These are phyloP conservation scores for Hormiphora californensis DNA, from an alignment of 37 sponge, comb jelly and placozoan species.

Conservation along the genomic window DNA sequence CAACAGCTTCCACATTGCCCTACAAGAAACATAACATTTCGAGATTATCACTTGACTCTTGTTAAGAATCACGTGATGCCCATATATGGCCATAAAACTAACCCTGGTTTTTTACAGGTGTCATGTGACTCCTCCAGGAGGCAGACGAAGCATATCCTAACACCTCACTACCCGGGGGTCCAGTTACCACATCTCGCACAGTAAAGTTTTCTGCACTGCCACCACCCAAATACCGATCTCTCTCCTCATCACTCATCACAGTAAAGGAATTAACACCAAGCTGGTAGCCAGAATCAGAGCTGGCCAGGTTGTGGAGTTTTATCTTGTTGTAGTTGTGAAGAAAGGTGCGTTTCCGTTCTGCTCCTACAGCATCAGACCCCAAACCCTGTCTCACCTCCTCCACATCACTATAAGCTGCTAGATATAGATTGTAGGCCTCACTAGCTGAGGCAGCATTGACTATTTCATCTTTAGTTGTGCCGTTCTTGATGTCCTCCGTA, in stretches of 20 bases:
- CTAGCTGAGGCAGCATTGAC: neutral
- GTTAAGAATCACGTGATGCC: too few relatives aligned
- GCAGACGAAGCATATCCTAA: neutral
- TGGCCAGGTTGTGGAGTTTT: neutral
- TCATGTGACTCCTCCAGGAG: neutral
- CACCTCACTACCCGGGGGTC: neutral
- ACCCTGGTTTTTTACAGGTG: neutral
- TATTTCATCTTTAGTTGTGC: too few relatives aligned
- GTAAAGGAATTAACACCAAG: neutral
- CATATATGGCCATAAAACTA: too few relatives aligned
- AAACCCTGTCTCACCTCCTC: neutral
- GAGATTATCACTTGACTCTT: too few relatives aligned
- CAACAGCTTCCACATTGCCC: neutral
- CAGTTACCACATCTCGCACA: neutral
- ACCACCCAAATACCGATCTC: neutral
- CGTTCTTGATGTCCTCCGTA: too few relatives aligned
- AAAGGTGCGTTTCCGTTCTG: neutral
- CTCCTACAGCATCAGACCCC: neutral
- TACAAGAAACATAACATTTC: too few relatives aligned
- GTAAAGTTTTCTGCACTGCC: neutral
- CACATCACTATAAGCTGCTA: neutral
- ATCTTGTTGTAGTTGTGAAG: neutral
- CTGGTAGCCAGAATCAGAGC: neutral
- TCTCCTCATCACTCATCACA: neutral
- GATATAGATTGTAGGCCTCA: neutral